These are phyloP conservation scores for Heterotilapia buettikoferi DNA, from an alignment of 2,113 vertebrate genomes.

Conservation along the genomic window DNA sequence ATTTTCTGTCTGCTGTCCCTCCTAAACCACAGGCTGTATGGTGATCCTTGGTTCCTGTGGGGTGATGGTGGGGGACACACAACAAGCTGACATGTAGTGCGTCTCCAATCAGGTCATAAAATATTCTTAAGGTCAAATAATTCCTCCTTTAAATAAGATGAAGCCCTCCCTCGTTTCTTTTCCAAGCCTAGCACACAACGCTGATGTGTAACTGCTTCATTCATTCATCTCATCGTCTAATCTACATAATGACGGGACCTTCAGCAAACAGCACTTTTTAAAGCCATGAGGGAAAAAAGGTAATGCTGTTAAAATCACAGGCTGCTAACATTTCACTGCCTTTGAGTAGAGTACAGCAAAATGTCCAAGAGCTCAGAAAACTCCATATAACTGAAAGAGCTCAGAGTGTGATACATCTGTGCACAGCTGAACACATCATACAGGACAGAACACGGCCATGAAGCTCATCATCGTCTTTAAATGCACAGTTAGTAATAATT, in stretches of 20 bases:
- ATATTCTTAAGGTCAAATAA: background rate
- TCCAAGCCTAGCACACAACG: background rate
- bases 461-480: fast-evolving
- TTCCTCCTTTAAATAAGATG: fast-evolving
- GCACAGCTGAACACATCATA: background rate
- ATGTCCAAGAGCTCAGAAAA: background rate
- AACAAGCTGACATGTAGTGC: fast-evolving
- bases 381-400: background rate
- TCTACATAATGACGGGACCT: constrained; percentile 70
- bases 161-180: fast-evolving
- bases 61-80: fast-evolving
- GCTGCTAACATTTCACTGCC: constrained; percentile 16
- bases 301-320: constrained; percentile 11
- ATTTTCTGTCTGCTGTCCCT: background rate
- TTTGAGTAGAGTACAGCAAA: constrained; percentile 1
- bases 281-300: background rate
- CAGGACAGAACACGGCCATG: fast-evolving
- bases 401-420: background rate
- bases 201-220: background rate
- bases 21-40: background rate
- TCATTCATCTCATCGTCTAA: constrained; percentile 50
- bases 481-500: background rate
- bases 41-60: background rate
- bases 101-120: background rate
- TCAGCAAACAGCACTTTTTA: constrained; percentile 45